These are phyloP conservation scores for Pongo abelii DNA, from an alignment of 2,113 vertebrate genomes.

Conservation along the genomic window DNA sequence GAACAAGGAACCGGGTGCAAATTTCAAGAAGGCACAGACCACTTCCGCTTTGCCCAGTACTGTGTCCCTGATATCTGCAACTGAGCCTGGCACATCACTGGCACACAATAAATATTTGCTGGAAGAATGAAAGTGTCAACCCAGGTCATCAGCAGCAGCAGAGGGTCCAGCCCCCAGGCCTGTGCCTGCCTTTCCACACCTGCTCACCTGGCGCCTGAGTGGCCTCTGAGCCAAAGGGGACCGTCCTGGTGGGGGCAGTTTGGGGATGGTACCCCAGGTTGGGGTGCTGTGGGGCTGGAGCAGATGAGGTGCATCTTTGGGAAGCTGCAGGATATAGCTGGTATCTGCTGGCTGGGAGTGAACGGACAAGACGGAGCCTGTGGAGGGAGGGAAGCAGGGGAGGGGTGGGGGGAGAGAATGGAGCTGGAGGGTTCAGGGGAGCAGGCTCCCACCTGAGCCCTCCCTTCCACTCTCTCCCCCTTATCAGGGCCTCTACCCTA, in stretches of 20 bases:
- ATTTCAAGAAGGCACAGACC: neutral
- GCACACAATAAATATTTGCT: neutral
- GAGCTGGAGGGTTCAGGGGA: neutral
- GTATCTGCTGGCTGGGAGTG: constrained; percentile 89
- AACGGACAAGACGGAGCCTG: constrained; percentile 92
- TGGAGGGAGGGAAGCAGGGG: neutral
- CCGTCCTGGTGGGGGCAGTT: constrained; percentile 86
- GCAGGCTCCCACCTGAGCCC: neutral
- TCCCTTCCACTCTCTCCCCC: neutral
- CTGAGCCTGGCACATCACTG: neutral
- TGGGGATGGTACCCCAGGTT: constrained; percentile 87
- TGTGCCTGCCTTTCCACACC: neutral
- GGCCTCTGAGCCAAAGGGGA: constrained; percentile 91
- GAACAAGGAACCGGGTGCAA: neutral
- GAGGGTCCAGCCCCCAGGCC: too few relatives aligned
- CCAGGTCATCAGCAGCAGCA: neutral
- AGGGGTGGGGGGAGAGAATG: neutral
- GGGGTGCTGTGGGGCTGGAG: constrained; percentile 86
- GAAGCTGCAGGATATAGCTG: constrained; percentile 86
- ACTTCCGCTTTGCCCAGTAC: neutral
- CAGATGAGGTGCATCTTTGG: constrained; percentile 88
- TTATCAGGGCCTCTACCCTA: rapidly evolving
- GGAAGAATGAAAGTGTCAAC: neutral
- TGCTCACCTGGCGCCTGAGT: constrained; percentile 95
- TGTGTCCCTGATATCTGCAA: neutral